Conservation (phyloP, 2,113 vertebrate genomes). For the Oreochromis tanganicae region DNA sequence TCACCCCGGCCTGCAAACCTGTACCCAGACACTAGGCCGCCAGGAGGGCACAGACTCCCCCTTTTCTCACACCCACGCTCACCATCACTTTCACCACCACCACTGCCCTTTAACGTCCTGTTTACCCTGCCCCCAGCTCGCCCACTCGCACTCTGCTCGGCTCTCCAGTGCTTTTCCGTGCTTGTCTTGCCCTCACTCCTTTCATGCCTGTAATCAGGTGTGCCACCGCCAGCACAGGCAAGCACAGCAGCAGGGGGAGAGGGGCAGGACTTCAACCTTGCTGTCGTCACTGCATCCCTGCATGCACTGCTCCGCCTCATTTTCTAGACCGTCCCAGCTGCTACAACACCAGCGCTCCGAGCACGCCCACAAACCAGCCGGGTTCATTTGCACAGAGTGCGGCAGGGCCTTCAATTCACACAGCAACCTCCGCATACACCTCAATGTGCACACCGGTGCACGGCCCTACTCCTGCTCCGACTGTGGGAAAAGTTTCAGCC, state of each 20-base stretch:
- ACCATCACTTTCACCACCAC: constrained; percentile 68
- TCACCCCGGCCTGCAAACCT: constrained; percentile 57
- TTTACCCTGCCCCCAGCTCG: constrained; percentile 50
- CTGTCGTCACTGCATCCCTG: constrained; percentile 55
- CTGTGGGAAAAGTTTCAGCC: constrained; percentile 78
- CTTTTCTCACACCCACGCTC: constrained; percentile 46
- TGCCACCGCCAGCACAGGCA: constrained; percentile 56
- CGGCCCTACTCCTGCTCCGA: constrained; percentile 77
- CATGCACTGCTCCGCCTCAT: constrained; percentile 74
- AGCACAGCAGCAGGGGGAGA: constrained; percentile 6
- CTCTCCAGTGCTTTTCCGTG: constrained; percentile 49
- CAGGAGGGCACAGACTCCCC: constrained; percentile 41
- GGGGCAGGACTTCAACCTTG: background rate
- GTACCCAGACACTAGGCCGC: constrained; percentile 33
- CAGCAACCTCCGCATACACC: constrained; percentile 79
- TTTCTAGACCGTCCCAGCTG: constrained; percentile 70
- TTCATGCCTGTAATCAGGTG: constrained; percentile 50
- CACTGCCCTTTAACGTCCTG: constrained; percentile 63
- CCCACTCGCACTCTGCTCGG: constrained; percentile 31
- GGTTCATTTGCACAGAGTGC: constrained; percentile 75
- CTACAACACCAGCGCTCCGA: constrained; percentile 75
- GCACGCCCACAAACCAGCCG: constrained; percentile 58
- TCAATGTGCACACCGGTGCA: constrained; percentile 76
- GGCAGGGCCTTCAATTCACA: constrained; percentile 77
- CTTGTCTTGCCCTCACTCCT: constrained; percentile 61